Base-by-base conservation (phyloP, 2,797 vertebrate species). In the Garrulus glandarius region DNA sequence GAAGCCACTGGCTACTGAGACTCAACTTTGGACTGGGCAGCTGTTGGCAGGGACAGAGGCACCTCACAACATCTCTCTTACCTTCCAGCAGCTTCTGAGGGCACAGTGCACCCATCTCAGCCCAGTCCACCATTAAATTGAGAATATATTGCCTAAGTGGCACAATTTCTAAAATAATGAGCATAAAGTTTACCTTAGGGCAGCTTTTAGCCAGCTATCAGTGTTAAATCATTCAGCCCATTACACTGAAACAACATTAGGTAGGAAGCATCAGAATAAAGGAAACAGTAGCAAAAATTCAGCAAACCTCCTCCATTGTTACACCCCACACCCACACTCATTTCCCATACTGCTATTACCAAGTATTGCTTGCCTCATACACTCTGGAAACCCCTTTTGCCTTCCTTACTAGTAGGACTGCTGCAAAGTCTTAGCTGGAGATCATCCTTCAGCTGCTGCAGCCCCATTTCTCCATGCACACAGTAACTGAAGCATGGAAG, bases 71-170 rank as follows among this genome's bases (percentile, higher is more conserved):
- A 16, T 60, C 46, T 19, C n/a, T 4, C 26, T 49, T 11, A 34
- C 26, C 29, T 60, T 52, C 59, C 30, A 46, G 27, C 53, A 32
- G 56, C 24, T 84, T 24, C 46, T 2, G 2, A 67, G 30, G 47
- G 19, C 15, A 4, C 29, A 3, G 1, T 0, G 1, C 2, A 1
- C 41, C 13, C 32, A 4, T 12, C 16, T 21, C 36, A 1, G 3
- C 37, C 50, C 3, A 1, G 20, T 5, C 34, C 21, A 10, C 37
- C 30, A 1, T 63, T 44, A 22, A 46, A 41, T 0, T 5, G 36
- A 49, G 46, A 39, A 43, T 9, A 4, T 43, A 30, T 11, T n/a
- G 5, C 5, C 1, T 15, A 15, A 72, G 30, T 9, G 32, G 22
- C 49, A 44, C 27, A 9, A 14, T 43, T 30, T 69, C 37, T 36